Evolutionary conservation across 2,113 vertebrate species (phyloP).

Genomic region (Peromyscus polionotus): DNA sequence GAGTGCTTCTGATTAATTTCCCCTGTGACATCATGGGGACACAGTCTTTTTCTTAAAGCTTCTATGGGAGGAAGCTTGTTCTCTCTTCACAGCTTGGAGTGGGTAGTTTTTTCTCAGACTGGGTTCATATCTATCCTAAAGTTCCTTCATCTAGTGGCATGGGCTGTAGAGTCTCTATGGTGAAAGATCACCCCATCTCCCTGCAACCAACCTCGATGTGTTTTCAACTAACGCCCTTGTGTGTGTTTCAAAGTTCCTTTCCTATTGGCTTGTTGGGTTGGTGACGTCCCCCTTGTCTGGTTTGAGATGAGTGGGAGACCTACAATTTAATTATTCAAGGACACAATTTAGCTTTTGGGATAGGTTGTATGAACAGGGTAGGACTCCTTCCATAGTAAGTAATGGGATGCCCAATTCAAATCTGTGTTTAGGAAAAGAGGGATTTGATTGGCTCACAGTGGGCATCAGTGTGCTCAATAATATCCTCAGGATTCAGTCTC

Average conservation of each 20-base stretch:
- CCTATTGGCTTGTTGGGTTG: background rate
- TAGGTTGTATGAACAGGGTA: background rate
- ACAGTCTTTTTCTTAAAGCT: background rate
- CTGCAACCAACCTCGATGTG: background rate
- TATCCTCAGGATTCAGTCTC: background rate
- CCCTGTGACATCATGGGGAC: background rate
- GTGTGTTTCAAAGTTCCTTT: background rate
- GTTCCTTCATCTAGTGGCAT: background rate
- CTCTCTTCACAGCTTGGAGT: background rate
- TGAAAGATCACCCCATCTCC: background rate
- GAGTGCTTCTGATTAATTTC: background rate
- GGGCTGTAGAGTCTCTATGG: background rate
- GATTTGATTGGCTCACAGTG: background rate
- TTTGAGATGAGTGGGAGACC: background rate
- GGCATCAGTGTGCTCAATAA: background rate
- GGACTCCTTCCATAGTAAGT: background rate
- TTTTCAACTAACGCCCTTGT: background rate
- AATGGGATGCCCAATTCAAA: background rate
- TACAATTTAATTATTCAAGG: background rate
- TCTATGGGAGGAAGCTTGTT: background rate
- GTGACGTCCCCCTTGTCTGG: background rate
- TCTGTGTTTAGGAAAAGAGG: background rate
- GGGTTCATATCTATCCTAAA: conserved; percentile 34
- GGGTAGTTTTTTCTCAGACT: conserved; percentile 15
- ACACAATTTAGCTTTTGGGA: background rate